These are phyloP conservation scores for Lemur catta DNA, from an alignment of 2,797 vertebrate species.

Conservation along the genomic window DNA sequence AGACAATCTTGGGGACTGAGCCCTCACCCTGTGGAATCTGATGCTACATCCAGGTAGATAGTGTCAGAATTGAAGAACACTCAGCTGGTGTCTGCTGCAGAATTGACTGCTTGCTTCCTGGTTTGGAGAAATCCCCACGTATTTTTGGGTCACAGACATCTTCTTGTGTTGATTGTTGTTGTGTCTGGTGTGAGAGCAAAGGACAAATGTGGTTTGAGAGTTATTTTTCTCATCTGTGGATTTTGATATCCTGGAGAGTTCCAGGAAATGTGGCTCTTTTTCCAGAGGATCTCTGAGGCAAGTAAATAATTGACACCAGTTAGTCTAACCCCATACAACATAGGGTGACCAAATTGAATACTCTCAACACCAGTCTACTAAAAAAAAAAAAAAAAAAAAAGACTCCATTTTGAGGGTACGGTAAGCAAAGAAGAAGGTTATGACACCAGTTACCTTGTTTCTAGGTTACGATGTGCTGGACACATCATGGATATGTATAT, in stretches of 20 bases:
- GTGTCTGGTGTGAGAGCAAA: no score
- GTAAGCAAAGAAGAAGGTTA: not conserved
- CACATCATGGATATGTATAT: not conserved
- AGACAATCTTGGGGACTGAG: not conserved
- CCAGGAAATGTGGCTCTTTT: not conserved
- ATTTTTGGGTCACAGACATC: no score
- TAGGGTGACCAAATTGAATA: not conserved
- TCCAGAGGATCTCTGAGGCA: not conserved
- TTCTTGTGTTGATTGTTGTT: no score
- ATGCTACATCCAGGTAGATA: not conserved
- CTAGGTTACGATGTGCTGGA: not conserved
- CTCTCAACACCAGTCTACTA: not conserved
- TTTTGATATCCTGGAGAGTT: no score
- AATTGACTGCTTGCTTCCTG: no score
- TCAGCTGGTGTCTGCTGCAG: no score
- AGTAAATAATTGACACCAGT: not conserved
- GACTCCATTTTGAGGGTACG: not conserved
- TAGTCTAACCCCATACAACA: not conserved
- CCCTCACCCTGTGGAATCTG: not conserved
- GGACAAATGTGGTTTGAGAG: no score
- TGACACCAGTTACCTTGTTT: not conserved
- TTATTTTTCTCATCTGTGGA: no score
- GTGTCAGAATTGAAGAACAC: no score
- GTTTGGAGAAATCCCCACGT: no score
- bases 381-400: not conserved